Evolutionary conservation across 2,113 vertebrate genomes (phyloP).

Genomic region (Shinisaurus crocodilurus): DNA sequence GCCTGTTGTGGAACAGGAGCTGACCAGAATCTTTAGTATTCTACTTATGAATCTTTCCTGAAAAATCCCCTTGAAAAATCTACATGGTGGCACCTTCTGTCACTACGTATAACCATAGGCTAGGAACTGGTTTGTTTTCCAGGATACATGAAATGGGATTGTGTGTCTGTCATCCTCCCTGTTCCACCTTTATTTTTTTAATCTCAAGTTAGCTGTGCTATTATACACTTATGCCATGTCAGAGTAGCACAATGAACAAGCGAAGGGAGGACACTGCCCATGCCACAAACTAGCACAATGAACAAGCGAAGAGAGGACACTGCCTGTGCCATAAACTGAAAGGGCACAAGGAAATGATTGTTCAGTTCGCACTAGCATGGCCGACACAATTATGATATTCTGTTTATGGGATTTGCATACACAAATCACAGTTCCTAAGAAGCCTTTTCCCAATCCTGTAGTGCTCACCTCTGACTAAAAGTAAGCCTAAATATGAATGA

Average conservation of each 20-base stretch:
- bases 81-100: neutral
- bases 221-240: neutral
- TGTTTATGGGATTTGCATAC: neutral
- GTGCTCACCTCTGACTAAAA: neutral
- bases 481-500: neutral
- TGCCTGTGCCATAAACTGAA: neutral
- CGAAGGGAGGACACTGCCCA: too few species aligned
- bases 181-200: neutral
- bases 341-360: neutral
- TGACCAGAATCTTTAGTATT: neutral
- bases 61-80: neutral
- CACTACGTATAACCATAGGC: neutral
- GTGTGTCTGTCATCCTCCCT: too few species aligned
- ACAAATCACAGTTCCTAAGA: neutral
- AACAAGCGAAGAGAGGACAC: too few species aligned
- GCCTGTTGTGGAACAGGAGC: neutral
- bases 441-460: neutral
- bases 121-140: neutral
- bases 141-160: neutral
- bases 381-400: neutral
- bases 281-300: too few species aligned
- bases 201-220: neutral
- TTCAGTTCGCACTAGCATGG: neutral
- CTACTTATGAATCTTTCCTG: neutral
- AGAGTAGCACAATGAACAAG: neutral